Evolutionary conservation across 2,888 invertebrate genomes (phyloP).

Genomic region (Boloria euphrosyne): DNA sequence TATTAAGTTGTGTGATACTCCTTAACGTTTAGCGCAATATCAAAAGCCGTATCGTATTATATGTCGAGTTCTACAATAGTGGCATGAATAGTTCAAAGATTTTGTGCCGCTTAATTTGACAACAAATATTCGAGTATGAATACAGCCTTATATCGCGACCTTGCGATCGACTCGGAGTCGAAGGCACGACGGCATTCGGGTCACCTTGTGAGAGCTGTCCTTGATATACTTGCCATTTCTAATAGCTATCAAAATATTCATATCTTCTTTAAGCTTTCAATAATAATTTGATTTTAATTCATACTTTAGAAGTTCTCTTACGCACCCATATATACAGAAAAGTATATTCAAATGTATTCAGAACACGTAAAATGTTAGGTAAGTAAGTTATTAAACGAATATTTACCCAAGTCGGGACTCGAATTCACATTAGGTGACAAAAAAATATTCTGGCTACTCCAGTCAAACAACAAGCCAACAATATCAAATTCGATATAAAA

Average conservation of each 20-base stretch:
- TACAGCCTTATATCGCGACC: constrained; percentile 15
- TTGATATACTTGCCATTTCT: constrained; percentile 25
- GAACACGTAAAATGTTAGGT: neutral
- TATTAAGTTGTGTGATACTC: too few relatives aligned
- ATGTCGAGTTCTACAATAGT: neutral
- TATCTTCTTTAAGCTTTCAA: neutral
- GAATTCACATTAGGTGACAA: neutral
- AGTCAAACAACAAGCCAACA: neutral
- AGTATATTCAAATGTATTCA: neutral
- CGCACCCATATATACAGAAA: too few relatives aligned
- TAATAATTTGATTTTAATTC: too few relatives aligned
- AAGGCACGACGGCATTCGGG: constrained; percentile 19
- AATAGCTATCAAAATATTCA: constrained; percentile 9
- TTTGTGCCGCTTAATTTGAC: neutral
- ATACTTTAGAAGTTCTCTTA: too few relatives aligned
- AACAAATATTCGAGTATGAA: neutral
- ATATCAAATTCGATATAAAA: neutral
- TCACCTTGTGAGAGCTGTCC: constrained; percentile 27
- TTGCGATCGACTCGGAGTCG: constrained; percentile 14
- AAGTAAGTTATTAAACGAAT: neutral
- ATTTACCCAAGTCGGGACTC: neutral
- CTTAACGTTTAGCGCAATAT: too few relatives aligned
- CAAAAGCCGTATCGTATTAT: too few relatives aligned
- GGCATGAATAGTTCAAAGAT: neutral
- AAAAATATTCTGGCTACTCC: too few relatives aligned